phyloP scores from a whole-genome alignment of 2,797 vertebrate genomes.

The Hephaestus fuliginosus region DNA sequence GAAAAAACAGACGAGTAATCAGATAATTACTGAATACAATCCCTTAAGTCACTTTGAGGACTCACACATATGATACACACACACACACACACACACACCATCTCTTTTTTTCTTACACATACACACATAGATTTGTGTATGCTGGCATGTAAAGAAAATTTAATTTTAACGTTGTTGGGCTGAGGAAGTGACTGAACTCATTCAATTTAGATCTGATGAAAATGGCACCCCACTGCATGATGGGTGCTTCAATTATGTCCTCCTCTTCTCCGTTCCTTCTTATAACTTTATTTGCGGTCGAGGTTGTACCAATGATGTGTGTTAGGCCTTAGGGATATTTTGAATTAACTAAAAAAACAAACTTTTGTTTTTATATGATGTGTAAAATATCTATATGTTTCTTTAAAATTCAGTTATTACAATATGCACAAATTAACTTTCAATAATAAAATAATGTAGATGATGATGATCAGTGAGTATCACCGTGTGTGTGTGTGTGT shows the following conservation, averaged over 20 bases:
- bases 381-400: background rate
- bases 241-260: background rate
- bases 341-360: background rate
- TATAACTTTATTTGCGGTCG: background rate
- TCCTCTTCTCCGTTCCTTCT: background rate
- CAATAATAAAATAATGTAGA: background rate
- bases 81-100: background rate
- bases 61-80: constrained; percentile 31
- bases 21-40: constrained; percentile 79
- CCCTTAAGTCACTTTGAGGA: constrained; percentile 72
- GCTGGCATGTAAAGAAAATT: background rate
- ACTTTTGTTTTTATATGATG: background rate
- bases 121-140: background rate
- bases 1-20: constrained; percentile 71
- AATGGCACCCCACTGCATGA: background rate
- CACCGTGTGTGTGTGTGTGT: background rate
- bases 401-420: background rate
- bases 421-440: background rate
- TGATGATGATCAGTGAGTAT: no score
- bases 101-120: background rate
- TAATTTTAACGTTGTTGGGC: background rate
- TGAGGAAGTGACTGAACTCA: constrained; percentile 6
- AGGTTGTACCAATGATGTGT: background rate
- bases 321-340: background rate
- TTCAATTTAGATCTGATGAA: constrained; percentile 10